These are phyloP conservation scores for Pygocentrus nattereri DNA, from an alignment of 2,797 vertebrate species.

Conservation along the genomic window DNA sequence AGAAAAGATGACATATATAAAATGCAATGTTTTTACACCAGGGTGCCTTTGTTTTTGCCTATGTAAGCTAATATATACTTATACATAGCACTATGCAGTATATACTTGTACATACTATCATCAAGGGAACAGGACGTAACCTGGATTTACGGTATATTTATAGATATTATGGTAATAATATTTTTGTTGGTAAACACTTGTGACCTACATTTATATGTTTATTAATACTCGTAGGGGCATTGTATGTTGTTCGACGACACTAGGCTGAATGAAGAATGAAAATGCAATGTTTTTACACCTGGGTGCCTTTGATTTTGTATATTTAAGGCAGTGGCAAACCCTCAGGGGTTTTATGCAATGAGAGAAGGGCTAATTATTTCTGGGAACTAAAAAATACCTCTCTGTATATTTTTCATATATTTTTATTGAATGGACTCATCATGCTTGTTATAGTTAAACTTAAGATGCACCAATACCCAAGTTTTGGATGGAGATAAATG, in stretches of 20 bases:
- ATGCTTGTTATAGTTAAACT: too few species aligned
- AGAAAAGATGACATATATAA: constrained; percentile 40
- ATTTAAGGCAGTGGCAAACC: neutral
- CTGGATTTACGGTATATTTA: neutral
- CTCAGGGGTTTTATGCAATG: too few species aligned
- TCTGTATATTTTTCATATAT: too few species aligned
- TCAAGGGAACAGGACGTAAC: neutral
- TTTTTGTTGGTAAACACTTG: constrained; percentile 1
- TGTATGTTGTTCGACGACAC: neutral
- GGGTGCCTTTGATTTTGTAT: neutral
- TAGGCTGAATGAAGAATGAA: neutral
- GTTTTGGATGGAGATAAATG: too few species aligned
- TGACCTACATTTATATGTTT: constrained; percentile 10
- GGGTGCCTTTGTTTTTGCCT: constrained; percentile 14
- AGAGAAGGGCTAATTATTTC: too few species aligned
- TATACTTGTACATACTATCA: neutral
- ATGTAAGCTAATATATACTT: constrained; percentile 7
- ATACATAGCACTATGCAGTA: neutral
- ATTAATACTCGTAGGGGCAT: neutral
- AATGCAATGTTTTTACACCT: neutral
- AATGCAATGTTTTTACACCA: constrained; percentile 26
- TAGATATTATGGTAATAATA: neutral
- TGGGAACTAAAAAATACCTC: too few species aligned
- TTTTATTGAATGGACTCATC: too few species aligned
- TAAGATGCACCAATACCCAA: too few species aligned